A percentile compares a stretch with the other conserved stretches of the same genome.
These are phyloP conservation scores for Ganaspis brasiliensis DNA, from an alignment of 2,888 invertebrate species.

Conservation along the genomic window DNA sequence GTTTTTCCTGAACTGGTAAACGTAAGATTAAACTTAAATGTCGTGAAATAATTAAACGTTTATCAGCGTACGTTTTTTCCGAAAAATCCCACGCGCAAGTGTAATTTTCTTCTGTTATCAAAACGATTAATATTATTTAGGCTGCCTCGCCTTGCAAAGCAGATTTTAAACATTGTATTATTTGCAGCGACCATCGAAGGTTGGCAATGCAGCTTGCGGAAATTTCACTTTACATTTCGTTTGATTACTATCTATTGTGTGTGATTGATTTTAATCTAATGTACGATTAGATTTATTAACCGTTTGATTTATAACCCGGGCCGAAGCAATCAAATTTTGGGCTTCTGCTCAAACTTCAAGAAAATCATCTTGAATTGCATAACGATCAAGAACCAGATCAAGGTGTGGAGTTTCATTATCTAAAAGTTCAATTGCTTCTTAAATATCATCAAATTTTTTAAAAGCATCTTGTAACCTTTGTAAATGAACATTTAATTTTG, in stretches of 20 bases:
- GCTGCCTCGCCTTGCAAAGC: neutral
- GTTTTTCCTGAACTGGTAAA: too few species aligned
- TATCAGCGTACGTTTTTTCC: slow-evolving; percentile 51
- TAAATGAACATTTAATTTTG: neutral
- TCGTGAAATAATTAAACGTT: slow-evolving; percentile 52
- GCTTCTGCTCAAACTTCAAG: neutral
- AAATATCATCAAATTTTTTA: neutral
- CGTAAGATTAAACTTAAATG: slow-evolving; percentile 48
- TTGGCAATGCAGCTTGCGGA: too few species aligned
- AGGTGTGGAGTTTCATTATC: neutral
- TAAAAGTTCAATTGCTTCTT: neutral
- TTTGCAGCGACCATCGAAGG: too few species aligned
- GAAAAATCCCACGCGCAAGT: slow-evolving; percentile 49
- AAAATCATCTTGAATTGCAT: neutral
- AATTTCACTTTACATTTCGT: too few species aligned
- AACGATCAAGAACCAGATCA: neutral
- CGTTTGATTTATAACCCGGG: neutral
- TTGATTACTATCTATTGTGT: too few species aligned
- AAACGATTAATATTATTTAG: neutral
- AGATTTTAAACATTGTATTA: neutral
- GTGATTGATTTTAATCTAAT: too few species aligned
- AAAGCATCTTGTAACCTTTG: neutral
- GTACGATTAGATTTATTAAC: too few species aligned
- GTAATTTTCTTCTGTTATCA: neutral
- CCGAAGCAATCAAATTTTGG: neutral